A percentile compares a stretch with the other conserved stretches of the same genome.
Evolutionary conservation across 2,797 vertebrate species (phyloP).

Genomic region (Dallia pectoralis): DNA sequence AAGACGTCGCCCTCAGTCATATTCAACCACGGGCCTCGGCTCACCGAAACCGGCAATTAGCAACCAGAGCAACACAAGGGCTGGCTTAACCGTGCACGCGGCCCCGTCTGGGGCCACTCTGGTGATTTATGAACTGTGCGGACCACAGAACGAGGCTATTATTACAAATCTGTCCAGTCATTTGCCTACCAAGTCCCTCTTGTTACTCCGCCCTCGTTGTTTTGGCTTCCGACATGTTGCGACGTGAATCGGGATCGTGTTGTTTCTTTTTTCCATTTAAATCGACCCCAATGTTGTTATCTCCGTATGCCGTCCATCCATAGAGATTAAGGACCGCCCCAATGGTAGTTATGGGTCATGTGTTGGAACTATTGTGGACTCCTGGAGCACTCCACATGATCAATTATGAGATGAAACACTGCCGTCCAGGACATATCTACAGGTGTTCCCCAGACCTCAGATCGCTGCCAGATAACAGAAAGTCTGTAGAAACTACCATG

Average conservation of each 20-base stretch:
- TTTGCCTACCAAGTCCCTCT: slow-evolving; percentile 18
- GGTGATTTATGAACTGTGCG: slow-evolving; percentile 20
- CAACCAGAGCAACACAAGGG: slow-evolving; percentile 22
- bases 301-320: slow-evolving; percentile 25
- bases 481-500: neutral
- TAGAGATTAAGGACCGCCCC: slow-evolving; percentile 9
- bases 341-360: neutral
- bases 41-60: slow-evolving; percentile 28
- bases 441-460: neutral
- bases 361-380: neutral
- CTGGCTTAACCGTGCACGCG: slow-evolving; percentile 4
- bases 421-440: neutral
- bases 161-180: slow-evolving; percentile 25
- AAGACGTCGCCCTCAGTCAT: slow-evolving; percentile 11
- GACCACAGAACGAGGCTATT: slow-evolving; percentile 12
- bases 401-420: neutral
- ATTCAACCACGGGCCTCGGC: slow-evolving; percentile 21
- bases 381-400: neutral
- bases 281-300: slow-evolving; percentile 12
- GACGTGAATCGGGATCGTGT: slow-evolving; percentile 4
- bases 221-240: neutral
- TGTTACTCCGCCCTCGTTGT: neutral
- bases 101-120: neutral
- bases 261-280: slow-evolving; percentile 12
- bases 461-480: neutral